Evolutionary conservation across 2,797 vertebrate species (phyloP).

Genomic region (Sebastolobus alascanus): DNA sequence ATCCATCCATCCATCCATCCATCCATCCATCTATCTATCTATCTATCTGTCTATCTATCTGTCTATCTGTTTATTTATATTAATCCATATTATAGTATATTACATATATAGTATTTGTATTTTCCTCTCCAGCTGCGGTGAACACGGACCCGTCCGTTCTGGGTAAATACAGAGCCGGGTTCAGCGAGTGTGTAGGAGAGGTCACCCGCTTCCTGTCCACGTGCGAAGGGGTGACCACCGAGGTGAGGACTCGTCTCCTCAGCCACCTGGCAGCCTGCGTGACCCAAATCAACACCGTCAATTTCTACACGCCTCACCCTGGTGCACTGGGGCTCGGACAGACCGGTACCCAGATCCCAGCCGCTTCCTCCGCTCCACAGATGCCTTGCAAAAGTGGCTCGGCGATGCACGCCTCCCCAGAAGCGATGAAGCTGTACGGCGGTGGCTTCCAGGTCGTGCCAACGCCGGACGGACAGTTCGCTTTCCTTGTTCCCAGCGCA

Average conservation of each 20-base stretch:
- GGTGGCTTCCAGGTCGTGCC: conserved; percentile 92
- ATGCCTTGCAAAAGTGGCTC: conserved; percentile 83
- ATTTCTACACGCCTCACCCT: conserved; percentile 79
- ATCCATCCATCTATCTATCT: no score
- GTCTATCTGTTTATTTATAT: background rate
- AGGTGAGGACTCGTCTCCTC: conserved; percentile 92
- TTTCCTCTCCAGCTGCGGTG: conserved; percentile 83
- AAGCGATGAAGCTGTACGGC: conserved; percentile 86
- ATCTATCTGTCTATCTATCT: background rate
- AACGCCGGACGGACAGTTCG: conserved; percentile 91
- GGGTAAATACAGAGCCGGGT: conserved; percentile 94
- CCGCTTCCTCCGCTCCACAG: conserved; percentile 43
- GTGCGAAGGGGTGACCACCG: conserved; percentile 92
- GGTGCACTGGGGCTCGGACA: conserved; percentile 71
- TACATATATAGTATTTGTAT: background rate
- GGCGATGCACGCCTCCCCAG: conserved; percentile 64
- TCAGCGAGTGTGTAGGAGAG: conserved; percentile 94
- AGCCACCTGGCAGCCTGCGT: conserved; percentile 93
- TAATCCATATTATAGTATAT: background rate
- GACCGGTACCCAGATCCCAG: conserved; percentile 69
- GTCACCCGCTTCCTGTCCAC: conserved; percentile 95
- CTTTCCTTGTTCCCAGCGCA: conserved; percentile 92
- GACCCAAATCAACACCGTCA: conserved; percentile 91
- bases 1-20: no score
- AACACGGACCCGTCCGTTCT: conserved; percentile 90